These are phyloP conservation scores for Lumbricus terrestris DNA, from an alignment of 2,888 invertebrate species.

Conservation along the genomic window DNA sequence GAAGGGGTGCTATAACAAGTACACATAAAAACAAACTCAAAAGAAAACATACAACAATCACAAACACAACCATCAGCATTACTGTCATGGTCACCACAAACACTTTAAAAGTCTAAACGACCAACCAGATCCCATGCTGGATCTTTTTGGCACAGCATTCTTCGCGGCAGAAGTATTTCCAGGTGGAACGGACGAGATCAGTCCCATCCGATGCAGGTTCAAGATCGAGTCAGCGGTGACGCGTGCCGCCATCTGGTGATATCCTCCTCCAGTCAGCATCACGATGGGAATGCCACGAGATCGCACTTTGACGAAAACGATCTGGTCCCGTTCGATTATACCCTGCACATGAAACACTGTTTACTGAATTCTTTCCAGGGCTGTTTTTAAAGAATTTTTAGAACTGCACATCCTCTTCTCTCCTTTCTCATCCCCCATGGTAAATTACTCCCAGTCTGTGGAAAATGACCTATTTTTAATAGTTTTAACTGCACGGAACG, in stretches of 20 bases:
- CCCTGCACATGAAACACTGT: slow-evolving; percentile 65
- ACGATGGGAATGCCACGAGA: slow-evolving; percentile 72
- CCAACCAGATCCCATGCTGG: neutral
- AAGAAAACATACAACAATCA: too few relatives aligned
- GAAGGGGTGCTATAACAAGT: too few relatives aligned
- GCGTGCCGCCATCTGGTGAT: slow-evolving; percentile 73
- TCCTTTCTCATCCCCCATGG: too few relatives aligned
- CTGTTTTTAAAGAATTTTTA: too few relatives aligned
- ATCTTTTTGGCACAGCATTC: neutral
- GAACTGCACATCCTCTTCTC: too few relatives aligned
- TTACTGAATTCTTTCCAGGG: too few relatives aligned
- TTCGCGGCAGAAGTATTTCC: neutral
- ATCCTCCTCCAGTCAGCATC: slow-evolving; percentile 86
- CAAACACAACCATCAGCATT: too few relatives aligned
- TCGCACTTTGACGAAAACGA: slow-evolving; percentile 73
- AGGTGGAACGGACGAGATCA: slow-evolving; percentile 21
- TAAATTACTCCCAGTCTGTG: too few relatives aligned
- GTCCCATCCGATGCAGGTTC: slow-evolving; percentile 64
- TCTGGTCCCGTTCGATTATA: slow-evolving; percentile 79
- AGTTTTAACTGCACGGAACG: too few relatives aligned
- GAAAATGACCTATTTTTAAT: too few relatives aligned
- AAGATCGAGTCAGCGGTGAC: slow-evolving; percentile 82
- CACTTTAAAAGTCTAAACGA: neutral
- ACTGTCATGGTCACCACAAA: too few relatives aligned
- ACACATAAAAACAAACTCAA: too few relatives aligned